Evolutionary conservation across 2,797 vertebrate species (phyloP), one percentile per base, ranked within the genome.

Genomic region (Anableps anableps): DNA sequence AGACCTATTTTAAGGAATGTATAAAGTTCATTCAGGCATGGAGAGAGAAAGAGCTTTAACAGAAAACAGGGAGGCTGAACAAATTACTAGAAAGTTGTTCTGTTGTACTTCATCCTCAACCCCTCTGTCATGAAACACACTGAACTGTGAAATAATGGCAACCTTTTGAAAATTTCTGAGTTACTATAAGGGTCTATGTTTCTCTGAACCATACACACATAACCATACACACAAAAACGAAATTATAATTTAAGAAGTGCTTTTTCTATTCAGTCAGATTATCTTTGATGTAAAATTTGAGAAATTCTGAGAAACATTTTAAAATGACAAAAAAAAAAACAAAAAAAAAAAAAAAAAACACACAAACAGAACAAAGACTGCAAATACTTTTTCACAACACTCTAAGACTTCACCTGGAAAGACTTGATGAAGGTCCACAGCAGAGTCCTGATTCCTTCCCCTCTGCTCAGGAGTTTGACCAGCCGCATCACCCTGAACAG

Each of bases 351-450:
- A n/a, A n/a, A n/a, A n/a, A n/a, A n/a, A n/a, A n/a, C n/a, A n/a
- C 53, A n/a, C 26, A 10, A 55, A 10, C 53, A 55, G 7, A 26
- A 26, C 1, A 2, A 55, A 60, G 55, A 60, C 2, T 21, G 17
- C 10, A 68, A 41, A 68, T 41, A 23, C 10, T 4, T 38, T 68
- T 23, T 26, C 19, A 41, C 19, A 26, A 23, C 11, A 23, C 26
- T 36, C 70, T 70, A 6, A 5, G 62, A 1, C 68, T 95, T 94
- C 84, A 99, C 99, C 98, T 99, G 99, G 91, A 99, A 99, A 45
- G 99, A 99, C 89, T 99, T 99, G 92, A 99, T 99, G 84, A 99
- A 99, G 1, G 99, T 99, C 99, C 99, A 99, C 81, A 99, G 93
- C 71, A 99, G 93, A 0, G 98, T 99, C 86, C 99, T 96, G 92